Evolutionary conservation across 2,888 invertebrate genomes (phyloP).

Genomic region (Cyaniris semiargus): DNA sequence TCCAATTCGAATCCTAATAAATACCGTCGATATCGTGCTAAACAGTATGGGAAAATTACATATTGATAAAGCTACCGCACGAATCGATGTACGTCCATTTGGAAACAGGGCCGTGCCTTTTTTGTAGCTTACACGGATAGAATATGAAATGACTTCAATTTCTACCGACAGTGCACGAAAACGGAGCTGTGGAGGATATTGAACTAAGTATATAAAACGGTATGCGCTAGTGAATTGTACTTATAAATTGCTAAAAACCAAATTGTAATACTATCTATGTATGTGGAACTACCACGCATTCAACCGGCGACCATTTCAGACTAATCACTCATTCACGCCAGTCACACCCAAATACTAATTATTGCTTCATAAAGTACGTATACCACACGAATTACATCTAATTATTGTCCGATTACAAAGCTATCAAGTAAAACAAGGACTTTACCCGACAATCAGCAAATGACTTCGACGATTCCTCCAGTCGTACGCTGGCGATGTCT

Average conservation of each 20-base stretch:
- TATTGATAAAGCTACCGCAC: constrained; percentile 48
- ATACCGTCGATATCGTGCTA: constrained; percentile 40
- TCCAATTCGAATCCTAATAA: constrained; percentile 26
- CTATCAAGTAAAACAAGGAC: constrained; percentile 55
- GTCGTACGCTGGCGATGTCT: constrained; percentile 69
- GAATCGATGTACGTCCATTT: constrained; percentile 65
- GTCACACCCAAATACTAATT: constrained; percentile 41
- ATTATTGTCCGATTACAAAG: constrained; percentile 35
- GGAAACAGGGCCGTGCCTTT: constrained; percentile 71
- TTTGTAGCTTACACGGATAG: constrained; percentile 43
- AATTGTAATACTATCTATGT: constrained; percentile 29
- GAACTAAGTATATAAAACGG: constrained; percentile 23
- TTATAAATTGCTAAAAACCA: not conserved
- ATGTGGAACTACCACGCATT: constrained; percentile 42
- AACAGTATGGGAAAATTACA: constrained; percentile 44
- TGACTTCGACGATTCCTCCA: constrained; percentile 71
- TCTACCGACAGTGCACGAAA: not conserved
- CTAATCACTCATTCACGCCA: constrained; percentile 37
- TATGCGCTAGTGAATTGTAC: constrained; percentile 10
- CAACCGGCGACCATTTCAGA: constrained; percentile 48
- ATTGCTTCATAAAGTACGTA: not conserved
- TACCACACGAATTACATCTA: constrained; percentile 8
- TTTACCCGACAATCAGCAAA: constrained; percentile 78
- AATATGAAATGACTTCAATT: constrained; percentile 32
- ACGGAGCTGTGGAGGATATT: constrained; percentile 1